A percentile compares a stretch with the other conserved stretches of the same genome.
These are phyloP conservation scores for Centropus bengalensis DNA, from an alignment of 2,113 vertebrate genomes.

Conservation along the genomic window DNA sequence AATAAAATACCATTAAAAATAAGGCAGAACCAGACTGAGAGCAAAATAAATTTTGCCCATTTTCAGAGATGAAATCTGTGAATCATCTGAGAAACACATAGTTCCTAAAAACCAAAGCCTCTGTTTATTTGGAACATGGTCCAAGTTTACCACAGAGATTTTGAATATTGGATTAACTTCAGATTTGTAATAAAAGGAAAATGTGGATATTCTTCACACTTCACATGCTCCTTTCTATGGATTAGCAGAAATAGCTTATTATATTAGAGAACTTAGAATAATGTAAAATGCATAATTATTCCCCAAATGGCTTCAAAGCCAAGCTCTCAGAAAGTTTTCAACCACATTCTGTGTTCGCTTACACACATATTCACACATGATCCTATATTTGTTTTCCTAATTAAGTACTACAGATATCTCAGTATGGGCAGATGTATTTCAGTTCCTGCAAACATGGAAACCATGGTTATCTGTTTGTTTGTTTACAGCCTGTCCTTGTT, in stretches of 20 bases:
- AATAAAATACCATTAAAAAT: rapidly evolving
- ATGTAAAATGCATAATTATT: background rate
- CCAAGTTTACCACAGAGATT: background rate
- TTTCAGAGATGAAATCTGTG: background rate
- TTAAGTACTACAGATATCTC: background rate
- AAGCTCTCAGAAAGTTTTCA: background rate
- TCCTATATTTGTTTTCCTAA: background rate
- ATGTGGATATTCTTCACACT: background rate
- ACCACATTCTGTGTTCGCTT: background rate
- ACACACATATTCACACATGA: rapidly evolving
- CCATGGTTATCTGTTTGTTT: background rate
- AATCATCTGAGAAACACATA: background rate
- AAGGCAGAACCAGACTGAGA: background rate
- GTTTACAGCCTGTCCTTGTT: background rate
- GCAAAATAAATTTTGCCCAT: background rate
- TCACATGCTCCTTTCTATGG: background rate
- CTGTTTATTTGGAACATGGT: background rate
- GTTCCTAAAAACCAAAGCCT: background rate
- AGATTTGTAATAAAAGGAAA: background rate
- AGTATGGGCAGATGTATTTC: background rate
- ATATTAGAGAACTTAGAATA: background rate
- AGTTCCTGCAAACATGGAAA: background rate
- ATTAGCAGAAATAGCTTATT: background rate
- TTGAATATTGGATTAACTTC: background rate
- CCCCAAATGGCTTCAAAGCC: background rate